These are phyloP conservation scores for Halcyon smyrnensis DNA, from an alignment of 2,797 vertebrate genomes.

Conservation along the genomic window DNA sequence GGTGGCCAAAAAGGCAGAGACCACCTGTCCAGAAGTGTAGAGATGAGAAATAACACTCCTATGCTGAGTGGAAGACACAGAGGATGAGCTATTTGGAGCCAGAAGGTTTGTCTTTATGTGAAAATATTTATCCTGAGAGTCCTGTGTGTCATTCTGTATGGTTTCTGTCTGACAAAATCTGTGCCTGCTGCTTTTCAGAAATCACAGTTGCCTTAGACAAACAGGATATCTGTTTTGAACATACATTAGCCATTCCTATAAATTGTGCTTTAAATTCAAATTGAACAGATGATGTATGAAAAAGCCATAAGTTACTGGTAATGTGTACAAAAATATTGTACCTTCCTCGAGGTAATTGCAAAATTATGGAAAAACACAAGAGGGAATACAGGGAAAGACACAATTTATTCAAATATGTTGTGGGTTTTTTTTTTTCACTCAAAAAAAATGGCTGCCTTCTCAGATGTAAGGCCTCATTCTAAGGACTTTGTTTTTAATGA, in stretches of 20 bases:
- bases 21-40: background rate
- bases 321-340: background rate
- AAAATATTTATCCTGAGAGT: background rate
- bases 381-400: background rate
- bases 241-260: background rate
- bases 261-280: background rate
- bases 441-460: background rate
- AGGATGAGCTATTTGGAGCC: background rate
- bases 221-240: background rate
- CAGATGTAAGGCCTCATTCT: constrained; percentile 24
- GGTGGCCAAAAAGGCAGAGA: no score
- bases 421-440: background rate
- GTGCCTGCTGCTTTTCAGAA: background rate
- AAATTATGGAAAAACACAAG: background rate
- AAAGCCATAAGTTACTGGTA: background rate
- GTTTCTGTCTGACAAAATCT: background rate
- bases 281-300: background rate
- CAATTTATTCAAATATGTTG: background rate
- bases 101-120: background rate
- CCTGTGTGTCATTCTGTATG: background rate
- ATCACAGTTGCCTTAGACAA: background rate
- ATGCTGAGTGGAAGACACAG: background rate
- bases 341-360: background rate
- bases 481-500: constrained; percentile 55
- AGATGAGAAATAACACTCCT: background rate